phyloP scores from a whole-genome alignment of 2,888 invertebrate species.

The Onthophagus sagittarius region DNA sequence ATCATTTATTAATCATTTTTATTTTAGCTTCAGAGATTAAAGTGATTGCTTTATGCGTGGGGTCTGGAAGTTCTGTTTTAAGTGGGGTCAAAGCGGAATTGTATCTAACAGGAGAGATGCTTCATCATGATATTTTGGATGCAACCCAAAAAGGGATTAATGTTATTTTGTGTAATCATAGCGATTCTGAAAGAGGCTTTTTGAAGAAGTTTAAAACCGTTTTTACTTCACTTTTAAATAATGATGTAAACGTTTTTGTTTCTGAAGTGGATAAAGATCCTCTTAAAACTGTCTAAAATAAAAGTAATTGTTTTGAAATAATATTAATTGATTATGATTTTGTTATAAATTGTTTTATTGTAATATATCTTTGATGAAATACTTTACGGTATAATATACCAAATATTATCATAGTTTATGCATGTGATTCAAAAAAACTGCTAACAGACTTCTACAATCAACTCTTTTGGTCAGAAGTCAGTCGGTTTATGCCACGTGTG shows the following conservation, averaged over 20 bases:
- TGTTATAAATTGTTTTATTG: too few relatives aligned
- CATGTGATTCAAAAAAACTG: too few relatives aligned
- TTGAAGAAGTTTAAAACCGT: slow-evolving; percentile 57
- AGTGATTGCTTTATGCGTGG: slow-evolving; percentile 82
- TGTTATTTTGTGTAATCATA: slow-evolving; percentile 89
- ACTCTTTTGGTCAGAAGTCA: too few relatives aligned
- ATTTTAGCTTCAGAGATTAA: slow-evolving; percentile 53
- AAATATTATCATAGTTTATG: too few relatives aligned
- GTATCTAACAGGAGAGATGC: slow-evolving; percentile 90
- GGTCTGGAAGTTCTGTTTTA: slow-evolving; percentile 79
- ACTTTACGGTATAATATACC: too few relatives aligned
- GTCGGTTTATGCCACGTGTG: too few relatives aligned
- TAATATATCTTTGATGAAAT: too few relatives aligned
- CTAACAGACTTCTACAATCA: too few relatives aligned
- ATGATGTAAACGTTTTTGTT: slow-evolving; percentile 60
- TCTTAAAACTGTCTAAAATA: slow-evolving; percentile 59
- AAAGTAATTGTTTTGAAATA: neutral
- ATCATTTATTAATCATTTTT: neutral
- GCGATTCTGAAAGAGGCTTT: slow-evolving; percentile 90
- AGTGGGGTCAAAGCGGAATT: slow-evolving; percentile 70
- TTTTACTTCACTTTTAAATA: slow-evolving; percentile 37
- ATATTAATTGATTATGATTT: too few relatives aligned
- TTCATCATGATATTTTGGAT: slow-evolving; percentile 89
- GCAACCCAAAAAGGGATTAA: slow-evolving; percentile 73
- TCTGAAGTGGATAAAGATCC: slow-evolving; percentile 77